Evolutionary conservation across 2,888 invertebrate genomes (phyloP), one percentile per base, ranked within the genome.

Genomic region (Rhopalosiphum nymphaeae): DNA sequence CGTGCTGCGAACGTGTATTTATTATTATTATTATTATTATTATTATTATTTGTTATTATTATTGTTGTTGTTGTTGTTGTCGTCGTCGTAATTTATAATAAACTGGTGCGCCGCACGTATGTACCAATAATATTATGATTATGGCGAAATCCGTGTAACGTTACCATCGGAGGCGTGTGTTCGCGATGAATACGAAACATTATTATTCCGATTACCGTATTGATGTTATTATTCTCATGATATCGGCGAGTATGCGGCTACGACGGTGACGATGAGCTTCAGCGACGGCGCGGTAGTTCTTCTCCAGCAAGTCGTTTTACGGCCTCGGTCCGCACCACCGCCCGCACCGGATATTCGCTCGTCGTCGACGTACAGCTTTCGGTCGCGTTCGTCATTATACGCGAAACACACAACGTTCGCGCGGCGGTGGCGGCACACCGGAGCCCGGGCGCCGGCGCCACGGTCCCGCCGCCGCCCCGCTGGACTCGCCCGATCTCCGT

Each of bases 361-460:
- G 92, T 67, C 42, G 92, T 92, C 88, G 67, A n/a, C 84, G 89
- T 53, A 56, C 93, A 44, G 93, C 56, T 93, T 93, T 93, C 93
- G 89, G 95, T 89, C 89, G 78, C 93, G 88, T 89, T 93, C 93
- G 44, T 89, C 93, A 84, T 84, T 49, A 29, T 56, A 85, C 84
- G 56, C 84, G 91, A 78, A 53, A 84, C 91, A 26, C 91, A n/a
- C 91, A 10, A 84, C 91, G 78, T 84, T 29, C 84, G 42, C 42
- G 78, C 78, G 42, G 67, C 92, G 95, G 95, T 93, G 94, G 95
- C 94, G 95, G 94, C 94, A 95, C 91, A 93, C 94, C 94, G 94
- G 91, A 36, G 94, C 94, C 93, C 94, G 94, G 94, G 94, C 94
- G 93, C 94, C 93, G 94, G 91, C 92, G 95, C 95, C 94, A 95